These are phyloP conservation scores for Villa cingulata DNA, from an alignment of 2,888 invertebrate species.

Conservation along the genomic window DNA sequence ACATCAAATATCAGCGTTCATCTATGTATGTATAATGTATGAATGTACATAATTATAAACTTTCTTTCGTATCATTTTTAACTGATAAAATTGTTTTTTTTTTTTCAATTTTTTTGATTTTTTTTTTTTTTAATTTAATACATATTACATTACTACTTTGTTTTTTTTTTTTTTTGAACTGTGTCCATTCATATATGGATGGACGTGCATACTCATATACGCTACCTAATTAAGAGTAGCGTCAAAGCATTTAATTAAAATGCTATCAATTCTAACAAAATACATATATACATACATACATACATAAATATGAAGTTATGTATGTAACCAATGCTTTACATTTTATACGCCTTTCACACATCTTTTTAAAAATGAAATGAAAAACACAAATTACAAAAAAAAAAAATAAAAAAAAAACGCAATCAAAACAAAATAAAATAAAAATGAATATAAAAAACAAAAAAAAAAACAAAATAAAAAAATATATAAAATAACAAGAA, in stretches of 20 bases:
- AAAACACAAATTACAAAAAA: background rate
- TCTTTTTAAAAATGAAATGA: background rate
- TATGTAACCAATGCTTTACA: background rate
- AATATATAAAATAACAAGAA: background rate
- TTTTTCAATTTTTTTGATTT: background rate
- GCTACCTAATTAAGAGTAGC: slow-evolving; percentile 6
- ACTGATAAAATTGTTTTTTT: background rate
- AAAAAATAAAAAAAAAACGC: background rate
- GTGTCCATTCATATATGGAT: no score
- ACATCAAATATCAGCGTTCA: no score
- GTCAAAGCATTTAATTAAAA: slow-evolving; percentile 5
- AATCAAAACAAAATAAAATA: background rate
- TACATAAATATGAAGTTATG: no score
- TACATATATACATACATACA: background rate
- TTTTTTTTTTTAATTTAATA: background rate
- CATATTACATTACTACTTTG: no score
- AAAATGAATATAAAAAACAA: background rate
- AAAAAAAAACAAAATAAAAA: background rate
- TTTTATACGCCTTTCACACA: background rate
- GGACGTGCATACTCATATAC: no score
- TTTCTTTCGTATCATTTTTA: background rate
- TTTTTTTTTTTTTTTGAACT: no score
- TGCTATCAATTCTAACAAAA: slow-evolving; percentile 3
- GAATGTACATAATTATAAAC: no score
- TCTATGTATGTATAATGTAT: background rate